Conservation (phyloP, 1,140 invertebrate species). For the Holotrichia oblita region DNA sequence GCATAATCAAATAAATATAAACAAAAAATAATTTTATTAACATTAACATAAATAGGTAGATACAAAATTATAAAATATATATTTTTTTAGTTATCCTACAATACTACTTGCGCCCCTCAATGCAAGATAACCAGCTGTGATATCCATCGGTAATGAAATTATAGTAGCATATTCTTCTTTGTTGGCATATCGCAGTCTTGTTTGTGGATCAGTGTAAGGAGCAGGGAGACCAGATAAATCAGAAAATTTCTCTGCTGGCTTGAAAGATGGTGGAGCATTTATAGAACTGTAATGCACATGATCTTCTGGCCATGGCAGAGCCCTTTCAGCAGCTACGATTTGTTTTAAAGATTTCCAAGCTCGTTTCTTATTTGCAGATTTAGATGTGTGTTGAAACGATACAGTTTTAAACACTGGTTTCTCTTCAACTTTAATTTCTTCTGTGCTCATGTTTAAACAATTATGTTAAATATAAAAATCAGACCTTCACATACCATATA, state of each 20-base stretch:
- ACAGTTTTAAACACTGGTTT: constrained; percentile 57
- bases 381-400: constrained; percentile 53
- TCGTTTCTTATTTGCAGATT: constrained; percentile 71
- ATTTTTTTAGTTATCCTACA: constrained; percentile 81
- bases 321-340: constrained; percentile 77
- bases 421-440: constrained; percentile 50
- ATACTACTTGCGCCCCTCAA: constrained; percentile 86
- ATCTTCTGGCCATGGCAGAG: constrained; percentile 74
- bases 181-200: constrained; percentile 85
- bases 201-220: constrained; percentile 90
- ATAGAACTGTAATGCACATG: constrained; percentile 80
- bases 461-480: no score
- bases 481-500: no score
- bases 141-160: constrained; percentile 87
- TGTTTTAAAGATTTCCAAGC: constrained; percentile 83
- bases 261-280: constrained; percentile 90
- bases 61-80: neutral
- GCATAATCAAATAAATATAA: neutral
- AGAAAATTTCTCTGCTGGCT: constrained; percentile 92
- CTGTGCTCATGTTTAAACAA: constrained; percentile 55
- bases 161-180: constrained; percentile 87
- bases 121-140: constrained; percentile 87
- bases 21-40: neutral
- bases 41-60: neutral
- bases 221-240: constrained; percentile 89